Conservation (phyloP, 2,113 vertebrate genomes). For the Telmatochromis bifrenatus region DNA sequence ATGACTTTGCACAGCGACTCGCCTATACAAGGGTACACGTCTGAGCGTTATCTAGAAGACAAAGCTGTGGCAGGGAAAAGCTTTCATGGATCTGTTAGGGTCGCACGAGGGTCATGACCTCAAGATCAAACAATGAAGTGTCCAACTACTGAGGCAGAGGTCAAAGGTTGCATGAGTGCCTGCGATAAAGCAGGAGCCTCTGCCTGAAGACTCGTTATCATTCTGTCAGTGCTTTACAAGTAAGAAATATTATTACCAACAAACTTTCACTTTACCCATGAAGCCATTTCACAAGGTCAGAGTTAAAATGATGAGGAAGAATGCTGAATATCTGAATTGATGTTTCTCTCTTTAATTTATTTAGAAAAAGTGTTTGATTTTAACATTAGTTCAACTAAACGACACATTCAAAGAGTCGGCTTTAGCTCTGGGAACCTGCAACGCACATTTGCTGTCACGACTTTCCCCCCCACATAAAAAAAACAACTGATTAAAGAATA, state of each 20-base stretch:
- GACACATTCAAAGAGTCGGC: not conserved
- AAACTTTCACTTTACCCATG: not conserved
- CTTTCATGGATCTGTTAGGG: not conserved
- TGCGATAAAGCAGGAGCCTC: not conserved
- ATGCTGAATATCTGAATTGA: not conserved
- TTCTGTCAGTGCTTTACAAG: not conserved
- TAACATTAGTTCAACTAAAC: not conserved
- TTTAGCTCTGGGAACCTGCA: not conserved
- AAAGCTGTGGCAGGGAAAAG: not conserved
- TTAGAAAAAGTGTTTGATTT: not conserved
- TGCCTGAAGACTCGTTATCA: not conserved
- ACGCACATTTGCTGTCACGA: not conserved
- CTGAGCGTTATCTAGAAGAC: not conserved
- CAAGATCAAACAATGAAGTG: not conserved
- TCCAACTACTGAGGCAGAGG: not conserved
- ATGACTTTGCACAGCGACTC: not conserved
- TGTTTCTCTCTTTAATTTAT: not conserved
- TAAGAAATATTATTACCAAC: not conserved
- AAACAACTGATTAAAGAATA: not conserved
- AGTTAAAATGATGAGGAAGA: not conserved
- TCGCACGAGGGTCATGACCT: not conserved
- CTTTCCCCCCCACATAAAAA: not conserved
- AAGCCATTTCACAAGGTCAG: not conserved
- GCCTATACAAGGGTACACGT: constrained; percentile 4
- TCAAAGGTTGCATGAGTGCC: not conserved